phyloP scores from a whole-genome alignment of 2,888 invertebrate species.

The Steromphala cineraria region DNA sequence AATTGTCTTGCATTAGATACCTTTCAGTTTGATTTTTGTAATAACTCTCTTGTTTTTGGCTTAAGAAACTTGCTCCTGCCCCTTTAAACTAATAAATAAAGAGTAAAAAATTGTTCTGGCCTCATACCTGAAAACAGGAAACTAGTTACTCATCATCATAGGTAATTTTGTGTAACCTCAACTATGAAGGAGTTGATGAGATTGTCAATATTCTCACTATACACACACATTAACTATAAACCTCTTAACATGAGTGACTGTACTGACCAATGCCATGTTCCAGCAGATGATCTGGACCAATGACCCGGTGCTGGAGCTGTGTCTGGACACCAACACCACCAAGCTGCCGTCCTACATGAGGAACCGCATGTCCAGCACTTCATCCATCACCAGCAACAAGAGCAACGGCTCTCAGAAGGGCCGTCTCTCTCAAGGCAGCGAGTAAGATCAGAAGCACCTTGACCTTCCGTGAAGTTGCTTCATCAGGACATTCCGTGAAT shows the following conservation, averaged over 20 bases:
- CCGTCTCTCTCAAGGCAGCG: not conserved
- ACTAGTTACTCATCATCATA: not conserved
- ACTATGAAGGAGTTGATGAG: no score
- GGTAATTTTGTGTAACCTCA: no score
- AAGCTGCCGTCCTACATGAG: constrained; percentile 70
- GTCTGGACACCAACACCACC: constrained; percentile 69
- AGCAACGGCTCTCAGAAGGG: not conserved
- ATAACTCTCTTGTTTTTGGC: no score
- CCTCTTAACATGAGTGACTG: not conserved
- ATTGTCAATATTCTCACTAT: not conserved
- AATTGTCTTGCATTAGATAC: no score
- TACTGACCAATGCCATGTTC: not conserved
- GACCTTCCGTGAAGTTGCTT: no score
- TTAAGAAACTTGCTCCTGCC: no score
- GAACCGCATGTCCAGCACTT: constrained; percentile 51
- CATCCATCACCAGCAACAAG: constrained; percentile 44
- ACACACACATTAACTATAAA: no score
- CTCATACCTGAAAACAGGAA: no score
- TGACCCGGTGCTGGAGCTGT: constrained; percentile 73
- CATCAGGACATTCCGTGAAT: no score
- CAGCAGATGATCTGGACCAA: constrained; percentile 74
- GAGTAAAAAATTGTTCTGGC: no score
- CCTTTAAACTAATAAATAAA: no score
- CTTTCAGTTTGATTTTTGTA: no score
- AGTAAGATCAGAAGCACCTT: not conserved